Percentiles rank a stretch among this genome's conserved stretches.
These are phyloP conservation scores for Leptinotarsa rubiginosa DNA, from an alignment of 2,888 invertebrate genomes.

Conservation along the genomic window DNA sequence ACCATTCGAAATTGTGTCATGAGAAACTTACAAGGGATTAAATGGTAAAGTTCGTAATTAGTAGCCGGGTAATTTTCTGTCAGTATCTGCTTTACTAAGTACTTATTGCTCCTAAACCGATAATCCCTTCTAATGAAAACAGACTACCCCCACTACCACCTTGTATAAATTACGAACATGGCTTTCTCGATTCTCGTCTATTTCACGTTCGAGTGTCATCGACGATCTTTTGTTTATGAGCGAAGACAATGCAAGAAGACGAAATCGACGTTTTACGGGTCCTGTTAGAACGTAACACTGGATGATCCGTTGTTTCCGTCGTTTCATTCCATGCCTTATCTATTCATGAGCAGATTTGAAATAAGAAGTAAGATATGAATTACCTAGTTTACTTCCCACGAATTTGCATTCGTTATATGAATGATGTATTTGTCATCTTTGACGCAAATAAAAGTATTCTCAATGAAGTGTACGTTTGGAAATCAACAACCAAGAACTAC, in stretches of 20 bases:
- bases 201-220: conserved; percentile 11
- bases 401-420: too few species aligned
- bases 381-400: too few species aligned
- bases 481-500: too few species aligned
- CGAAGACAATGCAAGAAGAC: background rate
- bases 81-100: conserved; percentile 22
- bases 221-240: conserved; percentile 10
- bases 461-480: too few species aligned
- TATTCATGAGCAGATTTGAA: too few species aligned
- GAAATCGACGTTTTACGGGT: conserved; percentile 15
- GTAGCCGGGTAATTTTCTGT: conserved; percentile 4
- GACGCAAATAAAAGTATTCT: too few species aligned
- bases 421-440: too few species aligned
- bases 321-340: too few species aligned
- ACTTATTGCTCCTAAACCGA: conserved; percentile 19
- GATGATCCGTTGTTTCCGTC: background rate
- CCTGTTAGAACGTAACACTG: background rate
- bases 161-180: conserved; percentile 7
- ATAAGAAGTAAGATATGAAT: too few species aligned
- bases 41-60: background rate
- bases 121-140: conserved; percentile 21
- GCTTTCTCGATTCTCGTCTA: background rate
- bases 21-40: conserved; percentile 9
- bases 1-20: conserved; percentile 3
- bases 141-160: conserved; percentile 5